Evolutionary conservation across 2,888 invertebrate genomes (phyloP).

Genomic region (Spodoptera littoralis): DNA sequence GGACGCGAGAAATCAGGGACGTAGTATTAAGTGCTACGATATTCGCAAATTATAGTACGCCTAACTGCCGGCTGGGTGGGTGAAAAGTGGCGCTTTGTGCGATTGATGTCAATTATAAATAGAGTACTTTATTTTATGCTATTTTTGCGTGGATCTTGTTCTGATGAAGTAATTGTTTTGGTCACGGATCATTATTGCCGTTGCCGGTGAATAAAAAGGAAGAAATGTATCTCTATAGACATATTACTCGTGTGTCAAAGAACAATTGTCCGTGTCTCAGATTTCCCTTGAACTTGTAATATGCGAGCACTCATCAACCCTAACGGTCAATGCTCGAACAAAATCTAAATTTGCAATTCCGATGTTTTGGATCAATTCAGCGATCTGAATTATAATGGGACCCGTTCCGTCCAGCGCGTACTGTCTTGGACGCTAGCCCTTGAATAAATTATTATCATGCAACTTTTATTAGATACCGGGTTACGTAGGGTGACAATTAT

Average conservation of each 20-base stretch:
- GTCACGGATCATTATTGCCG: too few relatives aligned
- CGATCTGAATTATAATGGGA: conserved; percentile 67
- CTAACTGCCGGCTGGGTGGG: not conserved
- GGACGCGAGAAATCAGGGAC: conserved; percentile 23
- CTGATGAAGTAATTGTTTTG: too few relatives aligned
- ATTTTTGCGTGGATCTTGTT: too few relatives aligned
- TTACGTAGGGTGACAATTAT: conserved; percentile 8
- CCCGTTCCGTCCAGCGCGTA: conserved; percentile 15
- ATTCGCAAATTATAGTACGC: conserved; percentile 24
- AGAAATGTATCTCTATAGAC: too few relatives aligned
- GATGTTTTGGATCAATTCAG: conserved; percentile 66
- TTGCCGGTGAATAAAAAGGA: too few relatives aligned
- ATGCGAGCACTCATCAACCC: conserved; percentile 26
- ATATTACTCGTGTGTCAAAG: too few relatives aligned
- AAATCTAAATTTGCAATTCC: conserved; percentile 70
- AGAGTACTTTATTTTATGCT: too few relatives aligned
- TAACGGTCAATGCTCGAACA: conserved; percentile 47
- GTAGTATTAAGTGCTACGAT: conserved; percentile 19
- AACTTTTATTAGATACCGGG: conserved; percentile 9
- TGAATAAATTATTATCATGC: conserved; percentile 19
- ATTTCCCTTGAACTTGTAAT: not conserved
- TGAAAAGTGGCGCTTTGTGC: not conserved
- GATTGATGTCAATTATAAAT: not conserved
- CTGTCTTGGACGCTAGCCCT: conserved; percentile 1
- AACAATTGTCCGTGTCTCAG: too few relatives aligned